phyloP scores from a whole-genome alignment of 2,113 vertebrate genomes.

The Egretta garzetta region DNA sequence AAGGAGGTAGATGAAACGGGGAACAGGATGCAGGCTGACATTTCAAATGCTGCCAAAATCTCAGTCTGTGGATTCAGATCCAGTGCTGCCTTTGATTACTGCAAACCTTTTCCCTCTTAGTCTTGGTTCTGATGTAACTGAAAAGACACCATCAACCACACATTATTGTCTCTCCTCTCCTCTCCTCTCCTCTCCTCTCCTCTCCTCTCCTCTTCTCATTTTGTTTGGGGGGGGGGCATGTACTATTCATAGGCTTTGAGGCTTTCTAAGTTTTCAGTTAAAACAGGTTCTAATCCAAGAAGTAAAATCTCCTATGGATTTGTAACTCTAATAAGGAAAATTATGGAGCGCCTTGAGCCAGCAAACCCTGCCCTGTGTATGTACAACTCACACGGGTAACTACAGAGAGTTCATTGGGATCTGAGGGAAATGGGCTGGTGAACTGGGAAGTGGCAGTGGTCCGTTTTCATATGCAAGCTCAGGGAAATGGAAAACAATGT shows the following conservation, averaged over 20 bases:
- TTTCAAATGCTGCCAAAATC: neutral
- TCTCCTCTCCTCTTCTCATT: neutral
- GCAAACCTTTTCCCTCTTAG: neutral
- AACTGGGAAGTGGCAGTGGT: neutral
- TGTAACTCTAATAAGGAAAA: neutral
- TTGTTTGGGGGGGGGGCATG: neutral
- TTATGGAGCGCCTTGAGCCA: neutral
- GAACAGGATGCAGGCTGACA: neutral
- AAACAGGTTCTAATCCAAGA: neutral
- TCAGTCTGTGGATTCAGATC: neutral
- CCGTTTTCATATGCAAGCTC: neutral
- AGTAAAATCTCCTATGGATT: neutral
- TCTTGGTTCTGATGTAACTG: neutral
- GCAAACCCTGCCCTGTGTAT: neutral
- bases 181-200: too few species aligned
- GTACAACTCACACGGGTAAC: neutral
- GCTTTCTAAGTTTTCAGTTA: neutral
- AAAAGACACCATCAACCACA: neutral
- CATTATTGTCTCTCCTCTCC: accelerated
- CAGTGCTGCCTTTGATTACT: neutral
- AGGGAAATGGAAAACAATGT: neutral
- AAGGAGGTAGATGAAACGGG: neutral
- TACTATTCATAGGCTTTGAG: neutral
- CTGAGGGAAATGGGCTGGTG: neutral
- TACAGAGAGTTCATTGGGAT: neutral